These are phyloP conservation scores for Orchesella flavescens DNA, from an alignment of 2,888 invertebrate genomes.

Conservation along the genomic window DNA sequence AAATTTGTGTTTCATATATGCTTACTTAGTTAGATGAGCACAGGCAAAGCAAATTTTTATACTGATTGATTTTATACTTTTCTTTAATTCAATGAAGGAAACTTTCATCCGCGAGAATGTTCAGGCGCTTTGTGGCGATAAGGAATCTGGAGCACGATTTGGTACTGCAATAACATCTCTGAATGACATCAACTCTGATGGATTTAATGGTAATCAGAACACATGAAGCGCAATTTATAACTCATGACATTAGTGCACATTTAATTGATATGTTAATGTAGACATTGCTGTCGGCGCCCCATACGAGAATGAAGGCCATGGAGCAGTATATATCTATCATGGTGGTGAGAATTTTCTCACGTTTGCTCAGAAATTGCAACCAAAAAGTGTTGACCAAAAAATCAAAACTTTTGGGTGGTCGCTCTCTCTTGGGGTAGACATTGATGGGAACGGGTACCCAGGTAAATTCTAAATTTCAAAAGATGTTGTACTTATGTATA, in stretches of 20 bases:
- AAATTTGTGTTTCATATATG: too few species aligned
- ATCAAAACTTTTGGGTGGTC: conserved; percentile 79
- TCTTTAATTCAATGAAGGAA: too few species aligned
- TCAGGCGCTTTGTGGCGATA: conserved; percentile 63
- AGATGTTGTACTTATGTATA: too few species aligned
- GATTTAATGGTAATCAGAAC: conserved; percentile 77
- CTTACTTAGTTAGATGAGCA: too few species aligned
- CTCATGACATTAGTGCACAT: background rate
- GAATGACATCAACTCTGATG: conserved; percentile 81
- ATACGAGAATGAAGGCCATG: conserved; percentile 78
- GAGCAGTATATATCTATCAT: conserved; percentile 80
- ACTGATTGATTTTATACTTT: too few species aligned
- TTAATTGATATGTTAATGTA: too few species aligned
- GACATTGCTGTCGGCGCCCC: conserved; percentile 82
- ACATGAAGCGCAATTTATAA: background rate
- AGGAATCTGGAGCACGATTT: conserved; percentile 77
- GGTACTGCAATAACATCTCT: conserved; percentile 79
- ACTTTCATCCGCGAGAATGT: conserved; percentile 41
- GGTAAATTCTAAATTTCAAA: conserved; percentile 75
- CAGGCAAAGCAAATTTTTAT: too few species aligned
- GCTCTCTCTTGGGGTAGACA: conserved; percentile 78
- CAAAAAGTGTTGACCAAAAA: conserved; percentile 74
- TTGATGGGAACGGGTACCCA: conserved; percentile 79
- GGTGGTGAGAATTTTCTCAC: conserved; percentile 75
- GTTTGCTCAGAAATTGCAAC: conserved; percentile 77